Conservation (phyloP, 2,888 invertebrate species). For the Sturmia bella region DNA sequence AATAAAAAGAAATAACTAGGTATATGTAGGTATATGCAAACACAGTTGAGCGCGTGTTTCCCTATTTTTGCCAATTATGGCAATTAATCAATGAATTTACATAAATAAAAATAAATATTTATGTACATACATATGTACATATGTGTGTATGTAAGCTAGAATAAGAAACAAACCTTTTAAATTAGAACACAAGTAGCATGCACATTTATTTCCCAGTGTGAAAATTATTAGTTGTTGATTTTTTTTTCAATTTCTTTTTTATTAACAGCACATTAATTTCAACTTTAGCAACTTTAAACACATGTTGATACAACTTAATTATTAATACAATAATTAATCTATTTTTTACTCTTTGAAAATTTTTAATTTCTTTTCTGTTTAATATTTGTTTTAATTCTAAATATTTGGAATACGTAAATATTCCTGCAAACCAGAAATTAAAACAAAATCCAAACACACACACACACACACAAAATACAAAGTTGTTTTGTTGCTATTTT, state of each 20-base stretch:
- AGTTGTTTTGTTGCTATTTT: slow-evolving; percentile 26
- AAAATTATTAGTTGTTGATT: no score
- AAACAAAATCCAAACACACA: slow-evolving; percentile 5
- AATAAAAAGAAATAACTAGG: no score
- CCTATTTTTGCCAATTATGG: no score
- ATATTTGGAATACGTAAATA: slow-evolving; percentile 7
- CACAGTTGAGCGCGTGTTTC: background rate
- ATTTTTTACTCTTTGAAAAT: background rate
- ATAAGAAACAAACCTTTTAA: no score
- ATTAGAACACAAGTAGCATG: no score
- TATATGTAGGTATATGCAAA: no score
- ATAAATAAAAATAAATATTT: background rate
- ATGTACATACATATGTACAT: background rate
- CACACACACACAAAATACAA: background rate
- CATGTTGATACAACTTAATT: background rate
- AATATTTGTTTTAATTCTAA: slow-evolving; percentile 6
- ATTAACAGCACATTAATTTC: background rate
- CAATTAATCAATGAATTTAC: background rate
- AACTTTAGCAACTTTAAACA: background rate
- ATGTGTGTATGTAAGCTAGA: background rate
- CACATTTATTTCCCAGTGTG: no score
- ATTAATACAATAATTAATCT: background rate
- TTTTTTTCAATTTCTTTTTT: no score
- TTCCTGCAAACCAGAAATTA: slow-evolving; percentile 31
- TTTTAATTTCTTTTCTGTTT: background rate